Base-by-base conservation (phyloP, 2,888 invertebrate species). In the Anthrax anthrax region DNA sequence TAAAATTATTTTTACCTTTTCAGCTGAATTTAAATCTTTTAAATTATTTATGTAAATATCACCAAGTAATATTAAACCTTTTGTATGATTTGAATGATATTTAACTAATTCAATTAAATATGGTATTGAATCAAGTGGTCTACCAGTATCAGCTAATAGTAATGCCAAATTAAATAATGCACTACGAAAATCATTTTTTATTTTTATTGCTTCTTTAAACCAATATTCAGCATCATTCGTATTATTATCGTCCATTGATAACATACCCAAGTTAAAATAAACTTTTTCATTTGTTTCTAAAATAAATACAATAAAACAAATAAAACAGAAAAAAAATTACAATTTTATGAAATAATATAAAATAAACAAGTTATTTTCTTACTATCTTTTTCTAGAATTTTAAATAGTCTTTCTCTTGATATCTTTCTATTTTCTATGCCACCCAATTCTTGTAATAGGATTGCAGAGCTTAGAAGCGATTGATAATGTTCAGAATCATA, bases 31-130 rank as follows among this genome's bases (percentile, higher is more conserved):
- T 60, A 94, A 69, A 66, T 96, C 91, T 62, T 92, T 92, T 59
- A 94, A 84, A 54, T 87, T 85, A 67, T 95, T 96, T 52, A 96
- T 91, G 68, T 94, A 94, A 60, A 96, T 91, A 64, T 96, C 95
- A 13, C 95, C 95, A 14, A 95, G 72, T 32, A 96, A 73, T 56
- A 96, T 92, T 51, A 94, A 72, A 36, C 94, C 95, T 70, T 96
- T 96, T 13, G 89, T 82, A 64, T 96, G 95, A 64, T 91, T 87
- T 0, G 94, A 89, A 70, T 95, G 88, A 60, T 87, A 81, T 54
- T 86, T 77, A 48, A 95, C 86, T 14, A 96, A 75, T 61, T 91
- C 91, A 63, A 89, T 88, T 16, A 96, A 71, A 64, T 88, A 91
- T 0, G 92, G 91, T 10, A 91, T 87, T 1, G 95, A 94, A 61